These are phyloP conservation scores for Lithophane leautieri DNA, from an alignment of 2,888 invertebrate genomes.

Conservation along the genomic window DNA sequence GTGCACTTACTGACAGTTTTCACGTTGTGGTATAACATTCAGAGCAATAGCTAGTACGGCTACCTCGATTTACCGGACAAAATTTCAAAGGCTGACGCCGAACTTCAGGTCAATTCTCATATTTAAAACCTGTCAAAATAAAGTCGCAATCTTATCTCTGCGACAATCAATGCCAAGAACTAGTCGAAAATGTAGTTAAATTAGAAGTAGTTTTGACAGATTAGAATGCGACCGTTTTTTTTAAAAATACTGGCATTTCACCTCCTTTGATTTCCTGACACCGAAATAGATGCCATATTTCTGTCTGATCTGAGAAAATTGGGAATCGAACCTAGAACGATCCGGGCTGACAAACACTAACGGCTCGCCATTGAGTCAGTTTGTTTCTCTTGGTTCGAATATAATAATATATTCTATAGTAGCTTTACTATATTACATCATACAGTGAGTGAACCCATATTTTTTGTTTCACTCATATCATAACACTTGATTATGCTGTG, in stretches of 20 bases:
- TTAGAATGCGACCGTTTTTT: no score
- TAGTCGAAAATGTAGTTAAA: no score
- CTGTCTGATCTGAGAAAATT: neutral
- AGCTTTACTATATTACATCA: slow-evolving; percentile 49
- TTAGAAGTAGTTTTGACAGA: no score
- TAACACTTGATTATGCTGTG: slow-evolving; percentile 62
- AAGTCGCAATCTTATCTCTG: no score
- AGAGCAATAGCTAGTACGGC: neutral
- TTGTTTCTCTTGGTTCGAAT: neutral
- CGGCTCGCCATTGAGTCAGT: neutral
- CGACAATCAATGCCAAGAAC: no score
- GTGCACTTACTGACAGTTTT: neutral
- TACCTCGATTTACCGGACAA: neutral
- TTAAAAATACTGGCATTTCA: neutral
- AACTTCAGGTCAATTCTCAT: neutral
- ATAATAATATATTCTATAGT: slow-evolving; percentile 9
- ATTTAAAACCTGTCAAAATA: neutral
- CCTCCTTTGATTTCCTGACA: neutral
- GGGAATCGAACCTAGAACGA: neutral
- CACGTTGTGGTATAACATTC: neutral
- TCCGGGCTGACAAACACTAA: no score
- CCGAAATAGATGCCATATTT: neutral
- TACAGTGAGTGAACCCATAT: slow-evolving; percentile 49
- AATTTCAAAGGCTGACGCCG: neutral
- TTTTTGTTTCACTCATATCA: slow-evolving; percentile 58